Evolutionary conservation across 2,113 vertebrate species (phyloP).

Genomic region (Eolophus roseicapilla): DNA sequence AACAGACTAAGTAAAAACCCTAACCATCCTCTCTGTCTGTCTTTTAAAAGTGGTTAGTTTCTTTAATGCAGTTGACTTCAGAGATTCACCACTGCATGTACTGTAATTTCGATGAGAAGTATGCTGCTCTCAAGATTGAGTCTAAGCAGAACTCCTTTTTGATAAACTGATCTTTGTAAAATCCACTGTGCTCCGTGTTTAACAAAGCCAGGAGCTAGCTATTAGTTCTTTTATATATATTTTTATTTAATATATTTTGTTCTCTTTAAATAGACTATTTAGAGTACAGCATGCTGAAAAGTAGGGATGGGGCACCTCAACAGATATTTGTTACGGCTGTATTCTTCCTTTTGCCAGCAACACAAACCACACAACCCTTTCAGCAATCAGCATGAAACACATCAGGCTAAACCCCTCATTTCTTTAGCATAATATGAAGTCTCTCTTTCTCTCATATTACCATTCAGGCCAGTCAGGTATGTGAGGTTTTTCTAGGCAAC

Average conservation of each 20-base stretch:
- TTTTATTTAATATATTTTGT: constrained; percentile 2
- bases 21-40: background rate
- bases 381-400: constrained; percentile 11
- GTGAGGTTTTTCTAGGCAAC: constrained; percentile 70
- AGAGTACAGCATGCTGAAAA: constrained; percentile 44
- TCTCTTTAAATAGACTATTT: constrained; percentile 52
- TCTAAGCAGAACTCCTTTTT: background rate
- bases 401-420: constrained; percentile 17
- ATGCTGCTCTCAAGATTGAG: background rate
- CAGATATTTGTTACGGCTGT: constrained; percentile 20
- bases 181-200: constrained; percentile 16
- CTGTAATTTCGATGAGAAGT: background rate
- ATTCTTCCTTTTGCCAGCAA: constrained; percentile 19
- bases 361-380: constrained; percentile 25
- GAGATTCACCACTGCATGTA: background rate
- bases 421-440: constrained; percentile 29
- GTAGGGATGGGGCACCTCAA: background rate
- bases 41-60: background rate
- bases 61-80: background rate
- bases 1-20: background rate
- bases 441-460: constrained; percentile 66
- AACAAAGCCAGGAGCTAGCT: constrained; percentile 52
- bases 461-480: constrained; percentile 73
- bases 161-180: constrained; percentile 61
- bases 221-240: background rate